phyloP scores from a whole-genome alignment of 2,113 vertebrate genomes.

The Protobothrops flavoviridis region DNA sequence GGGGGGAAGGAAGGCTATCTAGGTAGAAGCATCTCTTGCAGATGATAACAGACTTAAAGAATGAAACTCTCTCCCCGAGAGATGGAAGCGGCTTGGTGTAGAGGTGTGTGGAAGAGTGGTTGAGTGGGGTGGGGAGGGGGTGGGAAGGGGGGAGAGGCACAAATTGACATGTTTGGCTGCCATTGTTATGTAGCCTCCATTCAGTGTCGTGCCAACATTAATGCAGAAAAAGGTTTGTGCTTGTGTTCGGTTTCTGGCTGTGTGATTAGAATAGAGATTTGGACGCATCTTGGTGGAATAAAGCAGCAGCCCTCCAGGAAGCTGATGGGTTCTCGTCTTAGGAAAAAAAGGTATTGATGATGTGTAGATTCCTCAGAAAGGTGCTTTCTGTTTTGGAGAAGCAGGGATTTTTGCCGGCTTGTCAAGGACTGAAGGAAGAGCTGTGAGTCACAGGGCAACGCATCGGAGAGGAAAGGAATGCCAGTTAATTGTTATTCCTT shows the following conservation, averaged over 20 bases:
- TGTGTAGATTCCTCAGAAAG: constrained; percentile 7
- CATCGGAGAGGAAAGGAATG: neutral
- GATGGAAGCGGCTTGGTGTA: neutral
- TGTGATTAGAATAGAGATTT: constrained; percentile 36
- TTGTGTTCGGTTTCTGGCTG: constrained; percentile 46
- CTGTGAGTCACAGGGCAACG: neutral
- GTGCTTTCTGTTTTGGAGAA: accelerated
- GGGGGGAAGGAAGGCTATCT: neutral
- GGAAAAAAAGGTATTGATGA: neutral
- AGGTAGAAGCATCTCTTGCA: neutral
- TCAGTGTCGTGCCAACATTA: constrained; percentile 43
- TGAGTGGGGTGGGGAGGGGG: neutral
- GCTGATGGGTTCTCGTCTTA: constrained; percentile 16
- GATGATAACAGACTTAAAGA: neutral
- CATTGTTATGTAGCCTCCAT: constrained; percentile 42
- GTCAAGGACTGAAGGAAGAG: neutral
- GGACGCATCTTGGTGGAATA: constrained; percentile 6
- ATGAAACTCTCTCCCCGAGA: constrained; percentile 41
- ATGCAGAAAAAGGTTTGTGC: constrained; percentile 49
- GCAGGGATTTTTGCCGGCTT: neutral
- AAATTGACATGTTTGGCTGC: constrained; percentile 55
- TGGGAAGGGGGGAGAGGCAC: constrained; percentile 32
- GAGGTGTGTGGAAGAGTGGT: constrained; percentile 26
- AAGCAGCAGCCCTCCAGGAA: constrained; percentile 1
- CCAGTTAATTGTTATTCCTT: neutral